Evolutionary conservation across 2,888 invertebrate species (phyloP).

Genomic region (Geophilus truncorum): DNA sequence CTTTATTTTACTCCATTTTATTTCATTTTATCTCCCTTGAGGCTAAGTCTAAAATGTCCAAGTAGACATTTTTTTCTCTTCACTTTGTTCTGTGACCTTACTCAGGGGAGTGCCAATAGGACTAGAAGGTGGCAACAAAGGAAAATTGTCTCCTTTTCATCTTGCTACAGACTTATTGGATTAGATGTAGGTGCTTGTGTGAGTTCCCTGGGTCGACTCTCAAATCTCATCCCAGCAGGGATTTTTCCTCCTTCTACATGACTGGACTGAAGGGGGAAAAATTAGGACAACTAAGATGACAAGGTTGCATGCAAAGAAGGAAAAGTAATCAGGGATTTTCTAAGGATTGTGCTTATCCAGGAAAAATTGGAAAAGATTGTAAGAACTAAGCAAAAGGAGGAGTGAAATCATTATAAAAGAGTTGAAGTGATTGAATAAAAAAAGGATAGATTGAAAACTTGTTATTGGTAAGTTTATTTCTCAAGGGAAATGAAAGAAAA

Average conservation of each 20-base stretch:
- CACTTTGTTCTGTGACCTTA: background rate
- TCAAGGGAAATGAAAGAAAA: too few relatives aligned
- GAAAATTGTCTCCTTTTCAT: slow-evolving; percentile 12
- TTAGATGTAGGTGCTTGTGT: slow-evolving; percentile 14
- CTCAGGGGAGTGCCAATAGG: background rate
- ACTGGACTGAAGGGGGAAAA: background rate
- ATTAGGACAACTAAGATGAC: background rate
- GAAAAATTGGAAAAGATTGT: too few relatives aligned
- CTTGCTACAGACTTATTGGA: background rate
- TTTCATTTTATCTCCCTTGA: background rate
- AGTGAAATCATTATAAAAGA: too few relatives aligned
- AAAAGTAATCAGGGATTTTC: too few relatives aligned
- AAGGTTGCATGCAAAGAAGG: too few relatives aligned
- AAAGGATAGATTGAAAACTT: too few relatives aligned
- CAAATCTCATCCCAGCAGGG: background rate
- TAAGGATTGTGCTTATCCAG: too few relatives aligned
- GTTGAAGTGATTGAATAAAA: too few relatives aligned
- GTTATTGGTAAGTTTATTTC: too few relatives aligned
- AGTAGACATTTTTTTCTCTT: background rate
- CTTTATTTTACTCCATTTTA: background rate
- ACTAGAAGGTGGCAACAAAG: background rate
- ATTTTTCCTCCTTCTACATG: background rate
- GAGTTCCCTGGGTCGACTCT: background rate
- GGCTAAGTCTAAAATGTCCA: background rate
- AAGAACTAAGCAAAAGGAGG: too few relatives aligned